Evolutionary conservation across 2,888 invertebrate species (phyloP).

Genomic region (Phengaris alcon): DNA sequence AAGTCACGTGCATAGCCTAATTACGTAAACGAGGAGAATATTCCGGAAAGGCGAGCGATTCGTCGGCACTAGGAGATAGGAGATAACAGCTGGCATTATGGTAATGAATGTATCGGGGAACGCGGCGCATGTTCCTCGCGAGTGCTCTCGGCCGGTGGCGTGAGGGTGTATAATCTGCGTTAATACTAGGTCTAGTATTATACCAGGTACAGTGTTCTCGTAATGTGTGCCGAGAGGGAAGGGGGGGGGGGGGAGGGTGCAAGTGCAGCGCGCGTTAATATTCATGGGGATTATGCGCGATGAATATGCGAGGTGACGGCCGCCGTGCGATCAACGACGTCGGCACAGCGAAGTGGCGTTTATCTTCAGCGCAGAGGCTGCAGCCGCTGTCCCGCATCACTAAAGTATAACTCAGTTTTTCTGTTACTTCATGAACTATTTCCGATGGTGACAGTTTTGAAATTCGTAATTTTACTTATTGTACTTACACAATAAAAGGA

Average conservation of each 20-base stretch:
- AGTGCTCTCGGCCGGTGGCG: not conserved
- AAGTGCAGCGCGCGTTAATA: constrained; percentile 25
- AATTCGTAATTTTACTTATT: not conserved
- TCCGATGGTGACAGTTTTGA: not conserved
- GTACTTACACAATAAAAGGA: not conserved
- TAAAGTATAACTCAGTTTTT: not conserved
- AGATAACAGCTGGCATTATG: constrained; percentile 8
- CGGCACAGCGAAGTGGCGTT: not conserved
- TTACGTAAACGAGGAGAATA: not conserved
- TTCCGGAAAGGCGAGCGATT: not conserved
- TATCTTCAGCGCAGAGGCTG: not conserved
- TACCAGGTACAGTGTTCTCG: constrained; percentile 1
- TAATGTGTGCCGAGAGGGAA: not conserved
- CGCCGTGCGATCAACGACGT: not conserved
- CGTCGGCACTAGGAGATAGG: not conserved
- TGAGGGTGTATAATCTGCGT: constrained; percentile 9
- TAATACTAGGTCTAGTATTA: constrained; percentile 3
- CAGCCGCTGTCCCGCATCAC: not conserved
- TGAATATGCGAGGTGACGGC: constrained; percentile 24
- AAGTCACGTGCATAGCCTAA: not conserved
- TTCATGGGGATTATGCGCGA: constrained; percentile 18
- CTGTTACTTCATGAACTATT: not conserved
- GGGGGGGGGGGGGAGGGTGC: not conserved
- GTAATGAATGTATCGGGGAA: not conserved
- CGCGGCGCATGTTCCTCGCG: constrained; percentile 8